Base-by-base conservation (phyloP, 2,888 invertebrate species). In the Phanerotoma sp. region DNA sequence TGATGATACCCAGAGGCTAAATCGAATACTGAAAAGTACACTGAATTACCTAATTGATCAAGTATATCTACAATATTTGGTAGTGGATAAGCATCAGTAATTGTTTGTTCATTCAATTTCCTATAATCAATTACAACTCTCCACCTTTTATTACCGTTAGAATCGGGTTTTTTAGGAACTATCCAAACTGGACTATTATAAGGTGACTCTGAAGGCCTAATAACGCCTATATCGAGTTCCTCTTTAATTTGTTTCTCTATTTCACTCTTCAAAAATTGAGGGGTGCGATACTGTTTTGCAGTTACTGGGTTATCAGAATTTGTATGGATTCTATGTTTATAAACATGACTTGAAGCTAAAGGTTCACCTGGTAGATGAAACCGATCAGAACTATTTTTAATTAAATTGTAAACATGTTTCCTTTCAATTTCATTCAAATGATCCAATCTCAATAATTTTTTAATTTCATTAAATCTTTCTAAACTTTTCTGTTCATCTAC, bases 111-210 rank as follows among this genome's bases (percentile, higher is more conserved):
- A 48, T 74, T 75, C 1, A 73, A 35, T 15, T 41, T 37, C 3
- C 70, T 56, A 21, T 57, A 74, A 38, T 71, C 71, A 6, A 67
- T 57, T 13, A 69, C 66, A 7, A 71, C 48, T 9, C 68, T 47
- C 41, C 51, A 64, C 18, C 57, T 53, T 9, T 60, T 61, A 33
- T 56, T 58, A 5, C 63, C 62, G 5, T 49, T 37, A 1, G 56
- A 47, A 41, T 47, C 53, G 3, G 32, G n/a, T 13, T 53, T 53
- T 13, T 47, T 48, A 0, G 53, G 53, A 2, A 53, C 53, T 6
- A 53, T 47, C 53, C 53, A 48, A 3, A 52, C 35, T 3, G 52
- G 46, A 15, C 33, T 28, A 30, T 45, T 45, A 13, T 52, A 52
- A 6, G 46, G 52, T 3, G 51, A 51, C 4, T 18, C 18, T 18